A percentile compares a stretch with the other conserved stretches of the same genome.
phyloP scores from a whole-genome alignment of 2,113 vertebrate genomes.

The Ceyx cyanopectus region DNA sequence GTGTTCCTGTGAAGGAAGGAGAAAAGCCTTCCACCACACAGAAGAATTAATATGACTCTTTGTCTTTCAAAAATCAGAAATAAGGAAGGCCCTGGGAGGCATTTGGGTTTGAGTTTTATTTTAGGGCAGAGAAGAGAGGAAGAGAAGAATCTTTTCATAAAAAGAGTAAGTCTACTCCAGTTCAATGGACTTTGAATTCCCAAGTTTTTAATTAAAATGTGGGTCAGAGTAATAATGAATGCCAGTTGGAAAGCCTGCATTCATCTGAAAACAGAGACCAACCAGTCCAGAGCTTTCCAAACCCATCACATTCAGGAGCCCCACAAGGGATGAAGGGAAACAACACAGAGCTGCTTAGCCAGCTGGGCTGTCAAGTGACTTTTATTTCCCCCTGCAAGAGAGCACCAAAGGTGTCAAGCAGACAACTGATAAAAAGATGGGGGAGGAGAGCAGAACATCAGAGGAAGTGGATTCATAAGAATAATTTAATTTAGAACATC shows the following conservation, averaged over 20 bases:
- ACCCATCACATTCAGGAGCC: neutral
- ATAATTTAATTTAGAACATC: conserved; percentile 78
- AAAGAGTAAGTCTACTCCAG: neutral
- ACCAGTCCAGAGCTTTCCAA: conserved; percentile 39
- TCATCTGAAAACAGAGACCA: conserved; percentile 3
- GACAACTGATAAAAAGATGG: conserved; percentile 35
- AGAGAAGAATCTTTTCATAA: neutral
- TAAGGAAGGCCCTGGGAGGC: neutral
- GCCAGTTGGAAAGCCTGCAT: neutral
- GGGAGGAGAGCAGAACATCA: conserved; percentile 33
- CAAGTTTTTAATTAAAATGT: neutral
- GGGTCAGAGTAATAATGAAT: conserved; percentile 19
- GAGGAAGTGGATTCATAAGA: conserved; percentile 56
- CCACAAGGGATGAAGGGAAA: neutral
- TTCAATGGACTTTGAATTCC: conserved; percentile 40
- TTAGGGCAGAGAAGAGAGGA: neutral
- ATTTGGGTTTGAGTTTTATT: neutral
- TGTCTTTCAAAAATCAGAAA: conserved; percentile 1
- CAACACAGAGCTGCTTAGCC: conserved; percentile 17
- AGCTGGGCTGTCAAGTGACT: conserved; percentile 52
- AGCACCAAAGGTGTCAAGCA: conserved; percentile 31
- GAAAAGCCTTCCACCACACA: neutral
- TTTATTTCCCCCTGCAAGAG: neutral
- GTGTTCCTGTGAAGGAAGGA: rapidly evolving
- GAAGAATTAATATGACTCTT: neutral